Evolutionary conservation across 2,888 invertebrate genomes (phyloP).

Genomic region (Himalopsyche anomala): DNA sequence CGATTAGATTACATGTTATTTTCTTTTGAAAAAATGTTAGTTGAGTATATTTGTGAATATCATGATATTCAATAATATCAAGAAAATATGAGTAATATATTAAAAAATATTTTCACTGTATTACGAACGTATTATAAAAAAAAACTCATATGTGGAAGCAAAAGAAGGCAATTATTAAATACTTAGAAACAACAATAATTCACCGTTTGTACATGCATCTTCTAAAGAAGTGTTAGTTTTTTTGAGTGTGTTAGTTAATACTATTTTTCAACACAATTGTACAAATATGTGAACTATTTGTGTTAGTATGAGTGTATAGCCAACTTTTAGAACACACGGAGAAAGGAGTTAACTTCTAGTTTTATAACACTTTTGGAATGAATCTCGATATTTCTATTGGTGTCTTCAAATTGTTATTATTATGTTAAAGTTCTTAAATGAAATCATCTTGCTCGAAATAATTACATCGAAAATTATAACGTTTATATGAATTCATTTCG

Average conservation of each 20-base stretch:
- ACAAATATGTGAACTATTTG: neutral
- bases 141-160: constrained; percentile 50
- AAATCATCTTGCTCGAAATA: too few relatives aligned
- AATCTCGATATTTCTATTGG: too few relatives aligned
- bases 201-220: constrained; percentile 1
- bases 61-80: too few relatives aligned
- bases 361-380: neutral
- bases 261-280: constrained; percentile 1
- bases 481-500: too few relatives aligned
- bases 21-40: too few relatives aligned
- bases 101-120: neutral
- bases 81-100: too few relatives aligned
- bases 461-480: too few relatives aligned
- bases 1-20: too few relatives aligned
- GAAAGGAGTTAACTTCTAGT: neutral
- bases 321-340: neutral
- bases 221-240: neutral
- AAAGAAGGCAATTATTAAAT: constrained; percentile 60
- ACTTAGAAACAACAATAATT: constrained; percentile 59
- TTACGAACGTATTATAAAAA: constrained; percentile 42
- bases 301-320: neutral
- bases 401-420: too few relatives aligned
- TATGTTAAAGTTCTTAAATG: too few relatives aligned
- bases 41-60: too few relatives aligned
- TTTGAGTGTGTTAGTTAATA: neutral